A percentile compares a stretch with the other conserved stretches of the same genome.
Evolutionary conservation across 2,113 vertebrate species (phyloP).

Genomic region (Ictidomys tridecemlineatus): DNA sequence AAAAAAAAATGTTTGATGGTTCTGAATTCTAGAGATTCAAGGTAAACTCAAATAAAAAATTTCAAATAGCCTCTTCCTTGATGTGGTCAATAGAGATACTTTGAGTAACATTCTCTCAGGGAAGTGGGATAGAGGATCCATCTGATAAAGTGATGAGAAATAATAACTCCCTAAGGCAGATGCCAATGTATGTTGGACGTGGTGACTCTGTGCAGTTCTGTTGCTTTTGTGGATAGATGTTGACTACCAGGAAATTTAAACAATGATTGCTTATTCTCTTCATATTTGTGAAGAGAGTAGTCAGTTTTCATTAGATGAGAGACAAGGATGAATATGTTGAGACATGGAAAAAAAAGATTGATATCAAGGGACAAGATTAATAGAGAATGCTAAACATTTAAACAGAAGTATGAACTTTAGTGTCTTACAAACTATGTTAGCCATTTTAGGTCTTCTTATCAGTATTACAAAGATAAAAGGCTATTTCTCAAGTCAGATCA

Average conservation of each 20-base stretch:
- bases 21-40: neutral
- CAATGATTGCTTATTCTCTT: neutral
- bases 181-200: fast-evolving
- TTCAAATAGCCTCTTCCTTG: neutral
- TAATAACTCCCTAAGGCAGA: neutral
- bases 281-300: neutral
- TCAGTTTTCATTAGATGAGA: neutral
- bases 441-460: conserved; percentile 40
- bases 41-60: neutral
- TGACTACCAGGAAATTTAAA: neutral
- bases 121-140: neutral
- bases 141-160: neutral
- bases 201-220: fast-evolving
- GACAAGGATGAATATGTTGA: neutral
- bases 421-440: neutral
- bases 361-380: neutral
- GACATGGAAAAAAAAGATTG: neutral
- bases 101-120: neutral
- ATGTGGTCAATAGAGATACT: neutral
- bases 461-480: conserved; percentile 41
- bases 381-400: neutral
- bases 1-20: neutral
- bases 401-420: neutral
- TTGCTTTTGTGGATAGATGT: fast-evolving
- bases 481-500: conserved; percentile 63